Evolutionary conservation across 2,113 vertebrate species (phyloP), one percentile per base, ranked within the genome.

Genomic region (Nothoprocta perdicaria): DNA sequence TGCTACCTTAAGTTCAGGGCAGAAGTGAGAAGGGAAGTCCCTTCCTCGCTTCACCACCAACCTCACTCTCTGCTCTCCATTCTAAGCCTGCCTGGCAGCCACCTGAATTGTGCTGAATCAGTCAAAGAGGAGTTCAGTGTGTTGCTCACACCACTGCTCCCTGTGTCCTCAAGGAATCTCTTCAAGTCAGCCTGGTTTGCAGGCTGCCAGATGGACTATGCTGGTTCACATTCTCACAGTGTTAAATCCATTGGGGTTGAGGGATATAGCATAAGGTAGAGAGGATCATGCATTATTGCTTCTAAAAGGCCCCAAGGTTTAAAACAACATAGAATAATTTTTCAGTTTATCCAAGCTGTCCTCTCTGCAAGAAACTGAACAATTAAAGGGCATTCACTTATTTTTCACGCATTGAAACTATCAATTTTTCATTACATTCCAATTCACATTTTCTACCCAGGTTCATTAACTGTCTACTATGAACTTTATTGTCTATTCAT

Each of bases 361-460:
- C 52, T 90, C 71, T 93, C 73, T 90, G 93, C 63, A 85, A 71
- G 88, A 89, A 95, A 93, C 72, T 72, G 94, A 96, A 96, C 96
- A 92, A 90, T 97, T 96, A 97, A 96, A 96, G 95, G 88, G 91
- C 84, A 95, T 84, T 96, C 86, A 89, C 89, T 97, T 97, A 93
- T 93, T 96, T 96, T 97, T 96, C 88, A 93, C 82, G 79, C 87
- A 85, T 48, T 53, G 88, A 95, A 93, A 93, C 12, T 91, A 90
- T 95, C 96, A 97, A 96, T 96, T 97, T 98, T 97, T 97, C 96
- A 96, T 95, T 96, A 93, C 4, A 3, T 95, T 96, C 73, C 89
- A 95, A 96, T 96, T 97, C 94, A 90, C 95, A 77, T 95, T 90
- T 96, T 92, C 92, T 50, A 1, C 53, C 82, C 66, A 61, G 97